These are phyloP conservation scores for Pseudochirops cupreus DNA, from an alignment of 2,797 vertebrate species.

Conservation along the genomic window DNA sequence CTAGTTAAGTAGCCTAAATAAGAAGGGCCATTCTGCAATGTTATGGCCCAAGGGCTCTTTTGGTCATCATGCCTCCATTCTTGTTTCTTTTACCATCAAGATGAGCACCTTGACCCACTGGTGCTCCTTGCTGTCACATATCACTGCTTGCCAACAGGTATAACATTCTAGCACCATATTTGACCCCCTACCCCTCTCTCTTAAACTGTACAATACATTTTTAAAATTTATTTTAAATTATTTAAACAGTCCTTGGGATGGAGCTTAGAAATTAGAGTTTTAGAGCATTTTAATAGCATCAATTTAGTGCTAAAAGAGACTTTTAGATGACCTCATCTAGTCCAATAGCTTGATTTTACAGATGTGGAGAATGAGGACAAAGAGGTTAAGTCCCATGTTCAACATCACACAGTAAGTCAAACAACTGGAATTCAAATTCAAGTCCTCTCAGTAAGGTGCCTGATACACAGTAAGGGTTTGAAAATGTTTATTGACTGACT, in stretches of 20 bases:
- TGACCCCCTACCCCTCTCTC: not conserved
- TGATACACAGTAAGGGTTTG: not conserved
- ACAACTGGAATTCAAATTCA: not conserved
- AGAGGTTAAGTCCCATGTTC: not conserved
- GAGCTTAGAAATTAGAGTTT: not conserved
- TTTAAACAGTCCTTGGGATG: not conserved
- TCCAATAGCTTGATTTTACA: not conserved
- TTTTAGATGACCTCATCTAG: not conserved
- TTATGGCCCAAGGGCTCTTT: not conserved
- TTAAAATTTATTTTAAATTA: not conserved
- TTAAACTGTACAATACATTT: not conserved
- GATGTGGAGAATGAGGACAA: not conserved
- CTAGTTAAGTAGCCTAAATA: not conserved
- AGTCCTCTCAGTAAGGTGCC: not conserved
- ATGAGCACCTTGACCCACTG: not conserved
- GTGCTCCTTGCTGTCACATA: not conserved
- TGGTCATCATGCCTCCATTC: not conserved
- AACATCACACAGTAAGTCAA: not conserved
- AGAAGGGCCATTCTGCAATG: not conserved
- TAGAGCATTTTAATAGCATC: not conserved
- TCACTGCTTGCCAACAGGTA: not conserved
- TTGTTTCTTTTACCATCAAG: not conserved
- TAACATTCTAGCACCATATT: not conserved
- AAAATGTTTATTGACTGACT: not conserved
- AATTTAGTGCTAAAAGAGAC: not conserved